Conservation (phyloP, 92 coral and sea anemone genomes). For the Epizoanthus rinbou region DNA sequence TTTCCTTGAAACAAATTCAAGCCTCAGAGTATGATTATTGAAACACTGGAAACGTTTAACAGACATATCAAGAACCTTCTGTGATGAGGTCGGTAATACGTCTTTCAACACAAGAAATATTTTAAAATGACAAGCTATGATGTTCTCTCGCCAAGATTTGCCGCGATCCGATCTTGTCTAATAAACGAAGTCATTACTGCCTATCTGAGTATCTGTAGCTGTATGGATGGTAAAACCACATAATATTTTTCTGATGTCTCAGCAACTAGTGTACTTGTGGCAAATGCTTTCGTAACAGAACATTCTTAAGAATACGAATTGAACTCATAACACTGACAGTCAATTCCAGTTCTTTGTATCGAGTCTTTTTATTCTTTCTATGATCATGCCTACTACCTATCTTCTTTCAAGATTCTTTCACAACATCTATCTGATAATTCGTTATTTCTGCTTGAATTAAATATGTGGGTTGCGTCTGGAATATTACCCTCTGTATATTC, state of each 20-base stretch:
- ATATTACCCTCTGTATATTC: slow-evolving; percentile 13
- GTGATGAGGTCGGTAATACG: not conserved
- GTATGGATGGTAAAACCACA: slow-evolving; percentile 2
- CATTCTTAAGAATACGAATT: not conserved
- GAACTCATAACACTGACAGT: not conserved
- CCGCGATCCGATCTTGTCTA: not conserved
- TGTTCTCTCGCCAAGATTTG: slow-evolving; percentile 2
- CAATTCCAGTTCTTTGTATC: not conserved
- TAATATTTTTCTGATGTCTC: not conserved
- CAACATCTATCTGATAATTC: not conserved
- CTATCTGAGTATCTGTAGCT: no score
- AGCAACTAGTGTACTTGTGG: not conserved
- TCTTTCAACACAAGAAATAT: slow-evolving; percentile 1
- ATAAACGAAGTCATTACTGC: no score
- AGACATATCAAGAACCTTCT: not conserved
- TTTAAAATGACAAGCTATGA: not conserved
- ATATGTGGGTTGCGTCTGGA: slow-evolving; percentile 2
- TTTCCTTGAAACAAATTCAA: not conserved
- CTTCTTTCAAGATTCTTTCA: not conserved
- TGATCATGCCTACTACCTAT: no score
- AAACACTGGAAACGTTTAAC: not conserved
- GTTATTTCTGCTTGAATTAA: not conserved
- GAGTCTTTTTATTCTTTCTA: no score
- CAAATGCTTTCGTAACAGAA: not conserved
- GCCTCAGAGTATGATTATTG: not conserved